phyloP scores from a whole-genome alignment of 2,797 vertebrate genomes.

The Podarcis siculus region DNA sequence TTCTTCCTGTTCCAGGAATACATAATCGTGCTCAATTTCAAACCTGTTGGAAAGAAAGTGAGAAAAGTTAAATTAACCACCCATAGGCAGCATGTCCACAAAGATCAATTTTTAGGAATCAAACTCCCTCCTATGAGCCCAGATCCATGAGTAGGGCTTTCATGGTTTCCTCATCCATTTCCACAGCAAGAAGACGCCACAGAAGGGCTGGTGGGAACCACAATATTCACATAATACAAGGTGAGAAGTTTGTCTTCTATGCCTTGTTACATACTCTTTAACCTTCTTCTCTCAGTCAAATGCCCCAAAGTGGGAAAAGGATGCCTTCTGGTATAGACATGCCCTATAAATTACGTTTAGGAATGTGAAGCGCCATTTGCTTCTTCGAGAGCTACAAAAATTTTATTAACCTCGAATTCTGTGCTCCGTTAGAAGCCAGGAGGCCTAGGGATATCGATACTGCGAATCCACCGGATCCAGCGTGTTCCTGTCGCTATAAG shows the following conservation, averaged over 20 bases:
- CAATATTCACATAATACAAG: not conserved
- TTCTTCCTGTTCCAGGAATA: not conserved
- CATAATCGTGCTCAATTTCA: not conserved
- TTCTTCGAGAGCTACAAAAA: slow-evolving; percentile 14
- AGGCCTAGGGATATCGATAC: slow-evolving; percentile 63
- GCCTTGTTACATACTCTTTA: not conserved
- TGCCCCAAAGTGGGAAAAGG: not conserved
- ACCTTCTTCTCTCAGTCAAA: not conserved
- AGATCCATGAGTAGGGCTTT: not conserved
- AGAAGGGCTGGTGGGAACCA: not conserved
- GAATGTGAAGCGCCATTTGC: slow-evolving; percentile 53
- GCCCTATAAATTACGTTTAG: not conserved
- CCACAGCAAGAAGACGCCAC: not conserved
- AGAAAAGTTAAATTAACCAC: not conserved
- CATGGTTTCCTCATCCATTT: not conserved
- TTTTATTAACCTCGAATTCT: not conserved
- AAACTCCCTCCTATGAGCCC: not conserved
- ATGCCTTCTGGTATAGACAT: not conserved
- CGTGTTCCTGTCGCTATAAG: slow-evolving; percentile 45
- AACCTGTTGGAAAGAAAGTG: not conserved
- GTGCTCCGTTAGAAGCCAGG: slow-evolving; percentile 59
- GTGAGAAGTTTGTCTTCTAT: not conserved
- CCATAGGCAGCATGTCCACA: not conserved
- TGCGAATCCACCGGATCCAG: slow-evolving; percentile 65
- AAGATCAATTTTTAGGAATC: not conserved